Percentiles rank a stretch among this genome's conserved stretches.
These are phyloP conservation scores for Sussaba pulchella DNA, from an alignment of 2,888 invertebrate genomes.

Conservation along the genomic window DNA sequence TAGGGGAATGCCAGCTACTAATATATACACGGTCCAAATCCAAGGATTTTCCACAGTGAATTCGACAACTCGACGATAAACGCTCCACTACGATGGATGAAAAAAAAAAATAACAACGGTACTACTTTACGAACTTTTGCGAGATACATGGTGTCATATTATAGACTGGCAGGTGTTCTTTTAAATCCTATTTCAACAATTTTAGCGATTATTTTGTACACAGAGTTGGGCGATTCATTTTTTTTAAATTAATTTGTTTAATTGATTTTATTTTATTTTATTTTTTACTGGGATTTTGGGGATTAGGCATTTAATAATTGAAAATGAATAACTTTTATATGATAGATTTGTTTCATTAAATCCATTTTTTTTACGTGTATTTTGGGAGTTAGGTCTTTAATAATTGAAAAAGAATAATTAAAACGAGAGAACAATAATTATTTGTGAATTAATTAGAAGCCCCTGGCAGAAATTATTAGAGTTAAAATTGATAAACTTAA, in stretches of 20 bases:
- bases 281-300: neutral
- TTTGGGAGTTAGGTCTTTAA: too few relatives aligned
- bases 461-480: too few relatives aligned
- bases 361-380: too few relatives aligned
- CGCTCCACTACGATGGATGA: slow-evolving; percentile 89
- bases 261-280: neutral
- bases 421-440: too few relatives aligned
- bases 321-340: too few relatives aligned
- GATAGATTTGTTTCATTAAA: too few relatives aligned
- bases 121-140: slow-evolving; percentile 33
- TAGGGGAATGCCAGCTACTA: slow-evolving; percentile 92
- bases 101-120: slow-evolving; percentile 51
- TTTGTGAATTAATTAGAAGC: too few relatives aligned
- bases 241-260: neutral
- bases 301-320: neutral
- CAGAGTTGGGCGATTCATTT: neutral
- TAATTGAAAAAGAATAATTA: too few relatives aligned
- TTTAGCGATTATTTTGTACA: neutral
- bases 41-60: slow-evolving; percentile 95
- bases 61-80: slow-evolving; percentile 90
- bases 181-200: neutral
- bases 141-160: neutral
- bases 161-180: slow-evolving; percentile 10
- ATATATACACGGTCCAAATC: slow-evolving; percentile 94
- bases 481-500: too few relatives aligned